Base-by-base conservation (phyloP, 2,797 vertebrate species). In the Calcarius lapponicus region DNA sequence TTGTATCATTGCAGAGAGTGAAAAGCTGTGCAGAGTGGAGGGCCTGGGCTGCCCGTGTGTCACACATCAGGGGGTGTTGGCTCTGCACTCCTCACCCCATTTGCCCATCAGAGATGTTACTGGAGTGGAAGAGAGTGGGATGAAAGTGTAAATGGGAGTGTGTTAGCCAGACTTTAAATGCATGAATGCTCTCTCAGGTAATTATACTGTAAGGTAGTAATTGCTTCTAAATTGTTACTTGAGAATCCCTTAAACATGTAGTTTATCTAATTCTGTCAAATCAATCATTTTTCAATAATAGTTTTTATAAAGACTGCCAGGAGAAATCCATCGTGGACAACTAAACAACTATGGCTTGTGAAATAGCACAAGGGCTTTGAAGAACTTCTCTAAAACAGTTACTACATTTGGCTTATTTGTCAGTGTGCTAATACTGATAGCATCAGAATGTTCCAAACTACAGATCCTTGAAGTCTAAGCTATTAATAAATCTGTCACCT, bases 91-190 rank as follows among this genome's bases (percentile, higher is more conserved):
- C 13, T 29, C 2, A 0, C 20, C 13, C 9, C 29, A 17, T 18
- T 53, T 4, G 0, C 4, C 19, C 19, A 1, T 40, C 38, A 25
- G 31, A 2, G 31, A 5, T 19, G 32, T 54, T n/a, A 3, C 1
- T 72, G n/a, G 19, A 22, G 8, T 36, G 13, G 5, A 34, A 73
- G 50, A 80, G 66, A 66, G 8, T 7, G 24, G 40, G 21, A 3
- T 69, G 7, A 32, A 32, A 31, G 26, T 53, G 28, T 42, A 5
- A 60, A 20, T 47, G 47, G 26, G 6, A 3, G 0, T 61, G 7
- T 61, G 8, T 42, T 53, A 50, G 25, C 51, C 19, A 38, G 60
- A 5, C 15, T 72, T 53, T 2, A 51, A 28, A 34, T 48, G 7
- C 8, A 22, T 36, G 22, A 73, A 29, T 56, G 6, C 4, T 36